These are phyloP conservation scores for Cephus runcator DNA, from an alignment of 2,888 invertebrate species.

Conservation along the genomic window DNA sequence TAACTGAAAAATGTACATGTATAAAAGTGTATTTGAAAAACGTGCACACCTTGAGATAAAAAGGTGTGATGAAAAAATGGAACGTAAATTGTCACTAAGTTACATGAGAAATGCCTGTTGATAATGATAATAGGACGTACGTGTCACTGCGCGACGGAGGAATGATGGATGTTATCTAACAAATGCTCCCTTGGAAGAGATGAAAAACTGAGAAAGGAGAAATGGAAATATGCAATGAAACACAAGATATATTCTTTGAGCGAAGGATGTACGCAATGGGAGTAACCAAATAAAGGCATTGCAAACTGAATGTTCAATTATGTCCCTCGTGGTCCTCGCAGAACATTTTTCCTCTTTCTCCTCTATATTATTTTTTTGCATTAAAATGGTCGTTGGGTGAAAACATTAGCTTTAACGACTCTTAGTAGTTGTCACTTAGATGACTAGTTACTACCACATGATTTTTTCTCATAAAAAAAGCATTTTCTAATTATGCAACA, in stretches of 20 bases:
- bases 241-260: slow-evolving; percentile 2
- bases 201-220: slow-evolving; percentile 15
- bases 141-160: slow-evolving; percentile 24
- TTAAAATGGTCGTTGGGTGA: neutral
- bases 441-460: neutral
- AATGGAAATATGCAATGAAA: slow-evolving; percentile 9
- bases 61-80: slow-evolving; percentile 31
- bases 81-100: slow-evolving; percentile 14
- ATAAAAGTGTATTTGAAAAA: slow-evolving; percentile 40
- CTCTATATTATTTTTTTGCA: neutral
- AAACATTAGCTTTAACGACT: neutral
- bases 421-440: neutral
- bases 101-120: neutral
- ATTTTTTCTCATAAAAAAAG: neutral
- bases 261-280: slow-evolving; percentile 48
- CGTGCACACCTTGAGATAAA: slow-evolving; percentile 28
- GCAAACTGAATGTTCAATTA: slow-evolving; percentile 25
- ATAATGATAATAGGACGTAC: neutral
- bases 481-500: neutral
- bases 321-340: neutral
- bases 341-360: neutral
- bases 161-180: slow-evolving; percentile 11
- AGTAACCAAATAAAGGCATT: slow-evolving; percentile 56
- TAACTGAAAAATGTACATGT: slow-evolving; percentile 42
- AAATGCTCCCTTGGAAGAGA: slow-evolving; percentile 27